These are phyloP conservation scores for Nomada hirtipes DNA, from an alignment of 2,888 invertebrate genomes.

Conservation along the genomic window DNA sequence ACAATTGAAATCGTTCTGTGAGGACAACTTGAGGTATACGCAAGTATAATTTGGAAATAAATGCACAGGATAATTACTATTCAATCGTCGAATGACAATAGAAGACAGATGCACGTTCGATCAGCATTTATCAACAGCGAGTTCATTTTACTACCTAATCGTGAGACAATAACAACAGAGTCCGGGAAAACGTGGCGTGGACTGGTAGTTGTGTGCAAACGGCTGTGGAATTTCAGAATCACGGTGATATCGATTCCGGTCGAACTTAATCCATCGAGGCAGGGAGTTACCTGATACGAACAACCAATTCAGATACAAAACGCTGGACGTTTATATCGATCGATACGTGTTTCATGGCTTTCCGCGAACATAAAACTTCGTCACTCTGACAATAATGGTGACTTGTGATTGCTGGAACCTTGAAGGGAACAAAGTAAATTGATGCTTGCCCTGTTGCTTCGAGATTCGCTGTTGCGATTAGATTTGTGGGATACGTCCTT, in stretches of 20 bases:
- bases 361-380: slow-evolving; percentile 20
- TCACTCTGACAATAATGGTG: slow-evolving; percentile 25
- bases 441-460: slow-evolving; percentile 23
- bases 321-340: slow-evolving; percentile 41
- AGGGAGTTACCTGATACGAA: slow-evolving; percentile 36
- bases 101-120: slow-evolving; percentile 14
- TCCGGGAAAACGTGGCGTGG: background rate
- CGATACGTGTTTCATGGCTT: slow-evolving; percentile 15
- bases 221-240: slow-evolving; percentile 25
- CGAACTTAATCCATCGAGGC: slow-evolving; percentile 35
- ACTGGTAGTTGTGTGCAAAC: background rate
- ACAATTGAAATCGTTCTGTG: too few relatives aligned
- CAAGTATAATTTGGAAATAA: too few relatives aligned
- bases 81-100: background rate
- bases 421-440: slow-evolving; percentile 12
- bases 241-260: slow-evolving; percentile 34
- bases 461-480: slow-evolving; percentile 11
- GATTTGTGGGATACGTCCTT: background rate
- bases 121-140: slow-evolving; percentile 23
- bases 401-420: slow-evolving; percentile 22
- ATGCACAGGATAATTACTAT: background rate
- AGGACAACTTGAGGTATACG: too few relatives aligned
- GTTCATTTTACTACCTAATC: slow-evolving; percentile 35
- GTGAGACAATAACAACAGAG: slow-evolving; percentile 11
- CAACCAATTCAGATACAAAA: slow-evolving; percentile 42